Base-by-base conservation (phyloP, 30 jellyfish, hydroid and myxozoan genomes). In the Turritopsis dohrnii region DNA sequence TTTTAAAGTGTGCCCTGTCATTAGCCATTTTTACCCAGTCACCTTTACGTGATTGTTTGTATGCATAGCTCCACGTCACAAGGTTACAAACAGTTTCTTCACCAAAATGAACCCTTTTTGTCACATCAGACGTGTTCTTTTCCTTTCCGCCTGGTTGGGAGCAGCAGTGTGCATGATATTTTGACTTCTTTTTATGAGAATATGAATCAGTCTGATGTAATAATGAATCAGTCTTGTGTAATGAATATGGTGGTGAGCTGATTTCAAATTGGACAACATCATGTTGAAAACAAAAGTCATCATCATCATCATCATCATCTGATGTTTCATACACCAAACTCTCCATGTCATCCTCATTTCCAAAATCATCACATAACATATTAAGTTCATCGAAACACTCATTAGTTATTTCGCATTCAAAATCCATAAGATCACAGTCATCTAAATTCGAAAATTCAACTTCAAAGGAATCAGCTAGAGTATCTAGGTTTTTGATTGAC, bases 1-100 rank as follows among this genome's bases (percentile, higher is more conserved):
- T 27, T 29, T 18, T 30, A 77, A 77, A 77, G 18, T 77, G 85
- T 16, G 85, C 85, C 54, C 85, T 77, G 53, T 77, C 85, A 77
- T 77, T 77, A 16, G 85, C 85, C 23, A 77, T 29, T 29, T 77
- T 77, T 18, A 77, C 85, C 85, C 85, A 77, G n/a, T 16, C 41
- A 29, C 85, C 54, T 53, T 60, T 25, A 19, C 85, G 66, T 18
- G 85, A 77, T 77, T 77, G 73, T 30, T 77, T 77, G 71, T 77
- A 77, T 18, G 85, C 85, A 77, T 24, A 25, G 25, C 54, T 53
- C 85, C 85, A 77, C 1, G 85, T 25, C 30, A 29, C 28, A 28
- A 77, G 53, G 29, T 77, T 60, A 77, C 54, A 66, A 77, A 77
- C 85, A 28, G 28, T 66, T 29, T 53, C 71, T 5, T 77, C 29